phyloP scores from a whole-genome alignment of 2,888 invertebrate species.

The Pammene aurita region DNA sequence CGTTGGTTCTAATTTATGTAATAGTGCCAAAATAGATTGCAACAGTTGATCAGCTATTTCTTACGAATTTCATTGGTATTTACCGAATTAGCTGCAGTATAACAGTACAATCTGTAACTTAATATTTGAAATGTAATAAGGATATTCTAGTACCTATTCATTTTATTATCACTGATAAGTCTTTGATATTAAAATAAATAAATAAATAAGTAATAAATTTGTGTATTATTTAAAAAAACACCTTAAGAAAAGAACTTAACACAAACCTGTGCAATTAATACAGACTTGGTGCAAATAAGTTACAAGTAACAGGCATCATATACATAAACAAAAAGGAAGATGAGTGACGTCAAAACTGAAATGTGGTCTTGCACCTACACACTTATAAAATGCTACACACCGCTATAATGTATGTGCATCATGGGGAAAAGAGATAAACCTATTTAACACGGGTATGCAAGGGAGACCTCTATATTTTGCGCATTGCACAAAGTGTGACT shows the following conservation, averaged over 20 bases:
- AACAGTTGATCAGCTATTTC: slow-evolving; percentile 38
- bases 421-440: too few species aligned
- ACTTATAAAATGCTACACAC: too few species aligned
- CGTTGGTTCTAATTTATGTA: slow-evolving; percentile 66
- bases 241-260: too few species aligned
- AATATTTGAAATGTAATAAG: slow-evolving; percentile 55
- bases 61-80: slow-evolving; percentile 51
- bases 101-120: slow-evolving; percentile 61
- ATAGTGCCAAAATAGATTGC: slow-evolving; percentile 74
- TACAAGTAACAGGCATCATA: too few species aligned
- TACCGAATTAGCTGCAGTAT: slow-evolving; percentile 60
- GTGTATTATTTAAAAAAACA: slow-evolving; percentile 20
- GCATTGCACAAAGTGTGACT: too few species aligned
- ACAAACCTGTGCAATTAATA: not conserved
- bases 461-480: too few species aligned
- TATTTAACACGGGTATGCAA: too few species aligned
- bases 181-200: slow-evolving; percentile 72
- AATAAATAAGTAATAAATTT: slow-evolving; percentile 68
- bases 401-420: too few species aligned
- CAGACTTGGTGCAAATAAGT: too few species aligned
- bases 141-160: slow-evolving; percentile 61
- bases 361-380: too few species aligned
- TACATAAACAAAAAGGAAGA: too few species aligned
- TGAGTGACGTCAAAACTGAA: too few species aligned
- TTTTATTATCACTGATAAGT: slow-evolving; percentile 66